Percentiles rank a stretch among this genome's conserved stretches.
Evolutionary conservation across 2,888 invertebrate species (phyloP).

Genomic region (Parapristionchus giblindavisi): DNA sequence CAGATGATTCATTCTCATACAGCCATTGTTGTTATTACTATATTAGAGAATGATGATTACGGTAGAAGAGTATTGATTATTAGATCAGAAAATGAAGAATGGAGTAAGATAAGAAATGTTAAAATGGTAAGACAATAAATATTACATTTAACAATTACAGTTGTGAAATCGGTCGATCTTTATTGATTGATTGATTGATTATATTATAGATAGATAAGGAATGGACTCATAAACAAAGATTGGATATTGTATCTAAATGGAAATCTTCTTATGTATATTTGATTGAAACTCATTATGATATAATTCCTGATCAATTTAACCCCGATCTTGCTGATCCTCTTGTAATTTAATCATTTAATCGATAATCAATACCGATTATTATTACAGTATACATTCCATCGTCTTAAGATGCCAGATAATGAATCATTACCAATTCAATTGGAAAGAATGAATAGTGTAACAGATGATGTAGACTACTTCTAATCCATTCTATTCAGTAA

Average conservation of each 20-base stretch:
- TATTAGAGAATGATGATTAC: neutral
- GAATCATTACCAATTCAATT: no score
- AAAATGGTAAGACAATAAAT: neutral
- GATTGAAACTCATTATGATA: slow-evolving; percentile 3
- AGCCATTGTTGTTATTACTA: neutral
- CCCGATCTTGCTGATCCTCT: neutral
- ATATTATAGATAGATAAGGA: slow-evolving; percentile 6
- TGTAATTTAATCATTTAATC: neutral
- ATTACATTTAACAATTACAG: neutral
- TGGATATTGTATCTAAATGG: neutral
- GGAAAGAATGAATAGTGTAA: no score
- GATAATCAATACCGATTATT: no score
- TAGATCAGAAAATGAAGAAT: neutral
- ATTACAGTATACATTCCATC: no score
- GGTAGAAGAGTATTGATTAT: slow-evolving; percentile 6
- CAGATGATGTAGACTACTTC: no score
- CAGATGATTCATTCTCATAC: neutral
- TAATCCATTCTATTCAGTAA: no score
- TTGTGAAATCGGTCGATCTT: neutral
- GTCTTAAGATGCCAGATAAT: no score
- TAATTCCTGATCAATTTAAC: neutral
- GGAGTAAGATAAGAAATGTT: neutral
- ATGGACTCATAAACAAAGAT: slow-evolving; percentile 5
- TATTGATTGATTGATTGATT: neutral
- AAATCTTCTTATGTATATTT: neutral